Evolutionary conservation across 2,888 invertebrate species (phyloP).

Genomic region (Dascillus cervinus): DNA sequence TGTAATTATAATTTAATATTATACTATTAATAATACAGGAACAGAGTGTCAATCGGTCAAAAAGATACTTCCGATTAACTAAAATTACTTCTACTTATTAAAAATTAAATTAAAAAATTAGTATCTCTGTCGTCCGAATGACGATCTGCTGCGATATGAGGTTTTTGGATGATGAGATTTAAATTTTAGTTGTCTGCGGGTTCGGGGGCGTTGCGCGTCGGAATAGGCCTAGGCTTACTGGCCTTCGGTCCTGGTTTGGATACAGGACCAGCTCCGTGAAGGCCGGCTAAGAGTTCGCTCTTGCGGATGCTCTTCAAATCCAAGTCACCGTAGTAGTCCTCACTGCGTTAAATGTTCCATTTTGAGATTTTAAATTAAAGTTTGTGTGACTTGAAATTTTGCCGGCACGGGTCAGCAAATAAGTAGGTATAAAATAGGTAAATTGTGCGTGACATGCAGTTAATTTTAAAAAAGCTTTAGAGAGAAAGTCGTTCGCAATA

Average conservation of each 20-base stretch:
- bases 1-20: too few relatives aligned
- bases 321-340: constrained; percentile 94
- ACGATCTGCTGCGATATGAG: constrained; percentile 13
- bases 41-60: constrained; percentile 26
- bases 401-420: too few relatives aligned
- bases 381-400: too few relatives aligned
- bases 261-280: constrained; percentile 48
- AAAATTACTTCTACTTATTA: constrained; percentile 24
- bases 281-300: constrained; percentile 81
- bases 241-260: constrained; percentile 46
- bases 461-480: constrained; percentile 7
- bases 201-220: constrained; percentile 37
- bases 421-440: too few relatives aligned
- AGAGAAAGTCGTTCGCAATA: constrained; percentile 4
- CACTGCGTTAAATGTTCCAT: constrained; percentile 61
- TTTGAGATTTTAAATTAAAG: background rate
- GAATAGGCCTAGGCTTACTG: constrained; percentile 41
- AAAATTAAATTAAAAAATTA: constrained; percentile 19
- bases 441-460: constrained; percentile 9
- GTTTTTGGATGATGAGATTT: constrained; percentile 6
- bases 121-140: constrained; percentile 23
- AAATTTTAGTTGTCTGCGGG: constrained; percentile 31
- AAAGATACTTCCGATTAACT: constrained; percentile 23
- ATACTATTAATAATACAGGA: constrained; percentile 16
- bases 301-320: constrained; percentile 92